Evolutionary conservation across 2,888 invertebrate species (phyloP).

Genomic region (Perdita meconis): DNA sequence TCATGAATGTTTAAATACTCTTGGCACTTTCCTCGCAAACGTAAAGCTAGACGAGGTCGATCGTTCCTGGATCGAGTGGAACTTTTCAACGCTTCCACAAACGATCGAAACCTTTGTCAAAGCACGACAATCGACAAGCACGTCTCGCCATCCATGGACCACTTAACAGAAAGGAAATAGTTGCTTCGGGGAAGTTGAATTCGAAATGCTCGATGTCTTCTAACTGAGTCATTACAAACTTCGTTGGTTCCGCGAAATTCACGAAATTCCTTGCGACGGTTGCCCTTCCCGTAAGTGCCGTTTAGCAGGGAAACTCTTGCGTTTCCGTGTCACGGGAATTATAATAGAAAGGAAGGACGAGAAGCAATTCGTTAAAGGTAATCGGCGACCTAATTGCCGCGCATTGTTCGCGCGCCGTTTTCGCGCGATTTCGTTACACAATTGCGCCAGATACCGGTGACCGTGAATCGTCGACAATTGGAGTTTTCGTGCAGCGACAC

Average conservation of each 20-base stretch:
- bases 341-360: slow-evolving; percentile 24
- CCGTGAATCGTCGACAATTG: slow-evolving; percentile 34
- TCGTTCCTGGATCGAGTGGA: too few species aligned
- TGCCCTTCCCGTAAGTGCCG: neutral
- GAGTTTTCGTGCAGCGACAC: slow-evolving; percentile 20
- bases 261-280: neutral
- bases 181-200: neutral
- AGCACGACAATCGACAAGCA: too few species aligned
- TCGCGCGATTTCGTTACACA: slow-evolving; percentile 30
- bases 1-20: too few species aligned
- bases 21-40: too few species aligned
- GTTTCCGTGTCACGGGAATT: slow-evolving; percentile 13
- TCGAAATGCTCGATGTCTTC: slow-evolving; percentile 3
- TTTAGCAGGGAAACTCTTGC: slow-evolving; percentile 1
- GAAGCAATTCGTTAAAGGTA: slow-evolving; percentile 58
- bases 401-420: slow-evolving; percentile 64
- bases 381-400: slow-evolving; percentile 71
- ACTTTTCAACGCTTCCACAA: too few species aligned
- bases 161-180: neutral
- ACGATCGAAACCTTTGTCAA: too few species aligned
- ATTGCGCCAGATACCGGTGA: slow-evolving; percentile 22
- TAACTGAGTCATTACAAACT: slow-evolving; percentile 13
- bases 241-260: neutral
- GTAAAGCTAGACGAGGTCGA: too few species aligned
- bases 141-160: too few species aligned